Evolutionary conservation across 2,797 vertebrate species (phyloP).

Genomic region (Sebastes steindachneri): DNA sequence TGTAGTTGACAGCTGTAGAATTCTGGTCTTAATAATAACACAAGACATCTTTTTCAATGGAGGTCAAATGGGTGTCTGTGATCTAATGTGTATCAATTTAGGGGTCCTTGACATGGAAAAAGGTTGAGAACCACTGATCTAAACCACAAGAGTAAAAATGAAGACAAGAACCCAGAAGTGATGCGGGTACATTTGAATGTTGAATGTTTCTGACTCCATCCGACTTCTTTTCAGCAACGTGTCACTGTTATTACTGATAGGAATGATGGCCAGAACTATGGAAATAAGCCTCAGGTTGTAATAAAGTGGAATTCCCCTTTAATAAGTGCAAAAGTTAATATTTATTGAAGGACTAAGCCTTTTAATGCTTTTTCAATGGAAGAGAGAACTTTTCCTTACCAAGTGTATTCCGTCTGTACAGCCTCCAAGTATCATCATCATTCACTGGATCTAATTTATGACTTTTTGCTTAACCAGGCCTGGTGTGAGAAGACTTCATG

Average conservation of each 20-base stretch:
- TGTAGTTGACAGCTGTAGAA: no score
- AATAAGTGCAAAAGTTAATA: constrained; percentile 33
- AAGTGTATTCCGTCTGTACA: constrained; percentile 23
- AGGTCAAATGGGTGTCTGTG: no score
- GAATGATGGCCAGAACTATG: background rate
- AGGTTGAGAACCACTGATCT: no score
- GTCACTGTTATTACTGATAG: background rate
- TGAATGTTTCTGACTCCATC: background rate
- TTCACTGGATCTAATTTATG: constrained; percentile 69
- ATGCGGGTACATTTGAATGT: background rate
- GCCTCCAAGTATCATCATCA: constrained; percentile 48
- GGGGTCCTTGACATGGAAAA: no score
- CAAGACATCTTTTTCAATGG: no score
- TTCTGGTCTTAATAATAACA: no score
- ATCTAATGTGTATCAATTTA: no score
- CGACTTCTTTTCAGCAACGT: background rate
- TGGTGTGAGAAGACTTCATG: constrained; percentile 57
- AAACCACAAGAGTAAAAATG: background rate
- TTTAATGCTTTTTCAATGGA: constrained; percentile 25
- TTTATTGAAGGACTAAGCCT: constrained; percentile 20
- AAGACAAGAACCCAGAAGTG: background rate
- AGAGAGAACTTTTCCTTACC: constrained; percentile 30
- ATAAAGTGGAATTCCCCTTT: background rate
- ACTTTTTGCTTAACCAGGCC: constrained; percentile 63
- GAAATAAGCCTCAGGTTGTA: background rate